These are phyloP conservation scores for Hipposideros larvatus DNA, from an alignment of 2,797 vertebrate species.

Conservation along the genomic window DNA sequence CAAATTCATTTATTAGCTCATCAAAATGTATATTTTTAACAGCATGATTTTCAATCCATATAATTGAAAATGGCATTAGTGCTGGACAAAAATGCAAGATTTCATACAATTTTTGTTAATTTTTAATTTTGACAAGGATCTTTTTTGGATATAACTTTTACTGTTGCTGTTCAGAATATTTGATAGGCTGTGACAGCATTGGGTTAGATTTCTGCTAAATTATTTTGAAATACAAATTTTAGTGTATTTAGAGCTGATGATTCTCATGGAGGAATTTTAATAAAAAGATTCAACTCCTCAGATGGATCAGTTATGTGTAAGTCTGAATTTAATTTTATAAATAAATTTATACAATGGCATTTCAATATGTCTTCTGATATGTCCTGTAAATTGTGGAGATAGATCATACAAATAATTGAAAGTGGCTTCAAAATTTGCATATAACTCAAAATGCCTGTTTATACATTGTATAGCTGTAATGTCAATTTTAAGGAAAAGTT, in stretches of 20 bases:
- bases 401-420: background rate
- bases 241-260: background rate
- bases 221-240: constrained; percentile 28
- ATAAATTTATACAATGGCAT: background rate
- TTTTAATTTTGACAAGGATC: constrained; percentile 25
- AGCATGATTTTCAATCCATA: constrained; percentile 2
- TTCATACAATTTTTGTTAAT: constrained; percentile 10
- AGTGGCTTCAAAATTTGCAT: background rate
- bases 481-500: background rate
- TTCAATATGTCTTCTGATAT: constrained; percentile 20
- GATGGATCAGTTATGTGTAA: background rate
- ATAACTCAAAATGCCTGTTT: background rate
- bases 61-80: background rate
- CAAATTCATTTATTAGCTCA: background rate
- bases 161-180: background rate
- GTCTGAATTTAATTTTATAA: constrained; percentile 37
- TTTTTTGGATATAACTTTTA: background rate
- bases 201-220: background rate
- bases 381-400: background rate
- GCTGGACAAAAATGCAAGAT: background rate
- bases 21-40: background rate
- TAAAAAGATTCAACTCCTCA: background rate
- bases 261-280: background rate
- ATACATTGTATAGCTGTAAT: background rate
- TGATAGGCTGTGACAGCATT: background rate